Base-by-base conservation (phyloP, 2,888 invertebrate species). In the Aquatica leii region DNA sequence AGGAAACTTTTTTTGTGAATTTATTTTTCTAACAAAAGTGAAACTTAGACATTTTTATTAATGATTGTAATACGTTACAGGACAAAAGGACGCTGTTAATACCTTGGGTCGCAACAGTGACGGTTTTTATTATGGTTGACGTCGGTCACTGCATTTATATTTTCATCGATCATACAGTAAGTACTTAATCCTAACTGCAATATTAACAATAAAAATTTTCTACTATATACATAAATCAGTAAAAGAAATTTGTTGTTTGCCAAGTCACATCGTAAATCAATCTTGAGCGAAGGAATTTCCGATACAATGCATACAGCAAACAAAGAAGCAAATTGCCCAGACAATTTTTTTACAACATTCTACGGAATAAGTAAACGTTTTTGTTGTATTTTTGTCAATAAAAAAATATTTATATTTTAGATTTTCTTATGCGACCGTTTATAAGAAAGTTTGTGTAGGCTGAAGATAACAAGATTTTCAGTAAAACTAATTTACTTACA, bases 71-170 rank as follows among this genome's bases (percentile, higher is more conserved):
- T 67, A 73, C 81, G 71, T 84, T 86, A 55, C 83, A 93, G 93
- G 89, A 93, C 75, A 84, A 86, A 70, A 88, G 89, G 70, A 83
- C 85, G 66, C 81, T 91, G 75, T 84, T 93, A 43, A 79, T 92
- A 21, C 93, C 93, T 0, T 93, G 93, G 93, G 86, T 93, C 54
- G 77, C 87, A 37, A 83, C 87, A 5, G 88, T 93, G 81, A 82
- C 85, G 5, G 74, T 87, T 62, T 90, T 89, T 76, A 88, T 89
- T 18, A 73, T 87, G 21, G 85, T 91, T 49, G 92, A 92, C 77
- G 78, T 90, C 48, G 78, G 85, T 9, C 91, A 92, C 74, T 83
- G 90, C 18, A 72, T 88, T 18, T 91, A 91, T 74, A 81, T 90
- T 66, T 85, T 90, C 72, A 80, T 87, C 63, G 81, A 87, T 40